Base-by-base conservation (phyloP, 2,113 vertebrate genomes). In the Hoplias malabaricus region DNA sequence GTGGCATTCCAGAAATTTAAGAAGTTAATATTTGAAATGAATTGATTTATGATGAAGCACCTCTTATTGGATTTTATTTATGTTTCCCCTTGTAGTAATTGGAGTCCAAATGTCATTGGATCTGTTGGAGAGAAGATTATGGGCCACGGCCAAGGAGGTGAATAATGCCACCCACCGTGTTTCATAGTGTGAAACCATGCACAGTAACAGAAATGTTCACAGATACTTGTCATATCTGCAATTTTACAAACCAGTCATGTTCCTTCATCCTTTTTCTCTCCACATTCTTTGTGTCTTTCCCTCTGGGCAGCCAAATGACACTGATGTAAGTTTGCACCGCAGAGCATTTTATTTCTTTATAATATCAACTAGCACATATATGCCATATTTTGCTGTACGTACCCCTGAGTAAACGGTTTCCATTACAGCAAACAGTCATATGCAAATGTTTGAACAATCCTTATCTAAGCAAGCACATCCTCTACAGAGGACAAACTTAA, bases 81-180 rank as follows among this genome's bases (percentile, higher is more conserved):
- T 70, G 4, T 34, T 82, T 19, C 12, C 4, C 8, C 31, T n/a
- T 75, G 25, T 59, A 84, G 83, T 57, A 13, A 84, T 84, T 43
- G 83, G 83, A 73, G 66, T 82, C 43, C 83, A 84, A 53, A 79
- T 75, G 65, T 82, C 83, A 23, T n/a, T 82, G 27, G 54, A 79
- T 25, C 34, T 69, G 27, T 69, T 84, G 50, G 68, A 82, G 59
- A 65, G 46, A 79, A 23, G 70, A 50, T 59, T 84, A 12, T 50
- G 50, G 36, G 61, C 80, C 11, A 69, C 78, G 6, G 73, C 83
- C 27, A 82, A 69, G 66, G 77, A 84, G 70, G 80, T 82, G 57
- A 73, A 50, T 54, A 34, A 40, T 27, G 8, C 42, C 50, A 36
- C 11, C 7, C 38, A 25, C 7, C 4, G 4, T 43, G 21, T 6